Evolutionary conservation across 2,888 invertebrate genomes (phyloP).

Genomic region (Lobophora halterata): DNA sequence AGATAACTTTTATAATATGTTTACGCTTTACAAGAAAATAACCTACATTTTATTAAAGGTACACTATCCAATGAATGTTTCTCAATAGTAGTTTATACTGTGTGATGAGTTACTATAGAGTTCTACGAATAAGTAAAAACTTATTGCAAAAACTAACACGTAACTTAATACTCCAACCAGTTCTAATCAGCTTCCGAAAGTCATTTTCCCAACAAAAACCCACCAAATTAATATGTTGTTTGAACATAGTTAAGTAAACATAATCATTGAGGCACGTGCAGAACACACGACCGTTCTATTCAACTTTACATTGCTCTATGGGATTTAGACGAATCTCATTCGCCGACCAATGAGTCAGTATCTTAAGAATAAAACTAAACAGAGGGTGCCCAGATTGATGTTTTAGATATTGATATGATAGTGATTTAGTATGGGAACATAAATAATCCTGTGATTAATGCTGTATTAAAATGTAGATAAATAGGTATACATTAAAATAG

Average conservation of each 20-base stretch:
- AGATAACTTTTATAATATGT: no score
- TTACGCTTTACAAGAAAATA: no score
- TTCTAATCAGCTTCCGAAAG: conserved; percentile 56
- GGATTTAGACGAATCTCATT: conserved; percentile 75
- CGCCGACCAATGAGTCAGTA: conserved; percentile 57
- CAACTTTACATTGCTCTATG: conserved; percentile 53
- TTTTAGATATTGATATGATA: conserved; percentile 76
- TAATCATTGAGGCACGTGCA: conserved; percentile 72
- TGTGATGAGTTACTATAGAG: no score
- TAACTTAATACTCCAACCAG: conserved; percentile 22
- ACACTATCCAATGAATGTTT: no score
- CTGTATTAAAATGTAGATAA: conserved; percentile 10
- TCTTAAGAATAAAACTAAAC: conserved; percentile 76
- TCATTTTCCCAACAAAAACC: conserved; percentile 69
- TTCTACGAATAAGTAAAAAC: background rate
- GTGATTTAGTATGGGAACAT: conserved; percentile 73
- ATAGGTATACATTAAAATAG: background rate
- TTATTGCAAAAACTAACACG: conserved; percentile 1
- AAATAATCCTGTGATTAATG: conserved; percentile 54
- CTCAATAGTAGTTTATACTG: no score
- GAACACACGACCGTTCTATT: conserved; percentile 60
- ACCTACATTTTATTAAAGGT: no score
- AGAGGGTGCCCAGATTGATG: conserved; percentile 71
- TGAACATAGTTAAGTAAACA: conserved; percentile 77
- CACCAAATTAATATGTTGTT: conserved; percentile 79